Base-by-base conservation (phyloP, 2,888 invertebrate genomes). In the Agrilus biguttatus region DNA sequence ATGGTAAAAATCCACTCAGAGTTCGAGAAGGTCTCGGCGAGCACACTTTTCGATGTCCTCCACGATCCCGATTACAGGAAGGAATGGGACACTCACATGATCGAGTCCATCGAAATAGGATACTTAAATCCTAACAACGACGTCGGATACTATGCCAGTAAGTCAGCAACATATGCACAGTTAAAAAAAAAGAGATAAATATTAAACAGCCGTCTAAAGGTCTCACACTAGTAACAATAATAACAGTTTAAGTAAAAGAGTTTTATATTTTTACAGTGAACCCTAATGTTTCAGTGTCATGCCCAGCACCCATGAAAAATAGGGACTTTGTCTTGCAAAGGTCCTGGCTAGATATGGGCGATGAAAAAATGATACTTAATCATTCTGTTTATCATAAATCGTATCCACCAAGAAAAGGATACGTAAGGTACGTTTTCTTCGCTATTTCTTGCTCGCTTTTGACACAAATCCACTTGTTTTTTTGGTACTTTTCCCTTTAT, bases 111-210 rank as follows among this genome's bases (percentile, higher is more conserved):
- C 56, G 90, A 91, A 62, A 87, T 92, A 45, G 91, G 91, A 8
- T 83, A 82, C 62, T 75, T 92, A 58, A 90, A 91, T 70, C 88
- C 90, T 21, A 91, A 90, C 68, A 92, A 91, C 60, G 91, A 92
- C 66, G 79, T 92, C 49, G 89, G 90, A 36, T 92, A 92, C 63
- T 92, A 92, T 68, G 83, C 90, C 49, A 77, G 90, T 90, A 59
- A 76, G 78, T 74, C 47, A 14, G 40, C 21, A 32, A 48, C 17
- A 4, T 17, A 35, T 6, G 3, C 21, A 21, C 21, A 7, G 1
- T 10, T 4, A 28, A 28, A 10, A 28, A 28, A 28, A 28, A 28
- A 10, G n/a, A 2, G 28, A 23, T 8, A 28, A 10, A 10, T 10
- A 4, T 2, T 28, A 28, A 10, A 28, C 10, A 28, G 8, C 8